Base-by-base conservation (phyloP, 2,888 invertebrate genomes). In the Erpobdella octoculata region DNA sequence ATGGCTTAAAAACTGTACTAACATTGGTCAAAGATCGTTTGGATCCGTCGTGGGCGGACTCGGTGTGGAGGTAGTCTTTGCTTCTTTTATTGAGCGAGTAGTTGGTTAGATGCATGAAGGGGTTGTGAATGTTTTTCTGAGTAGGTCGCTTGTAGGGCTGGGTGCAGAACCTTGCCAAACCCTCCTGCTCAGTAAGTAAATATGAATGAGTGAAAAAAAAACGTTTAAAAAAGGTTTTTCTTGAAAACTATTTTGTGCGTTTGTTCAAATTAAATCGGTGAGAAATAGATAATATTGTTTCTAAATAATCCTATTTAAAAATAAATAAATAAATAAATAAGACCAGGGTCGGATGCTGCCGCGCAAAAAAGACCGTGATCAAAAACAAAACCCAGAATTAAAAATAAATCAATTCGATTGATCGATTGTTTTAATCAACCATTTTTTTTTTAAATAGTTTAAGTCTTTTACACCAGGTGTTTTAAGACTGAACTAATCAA, bases 71-170 rank as follows among this genome's bases (percentile, higher is more conserved):
- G 75, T 85, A 86, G 12, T 80, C 78, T 25, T 78, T 77, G 76
- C 82, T 84, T 38, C 78, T 76, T 76, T 85, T 85, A 75, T 85
- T 85, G 67, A 85, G 78, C 1, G 85, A 85, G 76, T 86, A 86
- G 76, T 86, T 86, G 3, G 85, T 85, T 73, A 85, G 77, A 77
- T 85, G 85, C 79, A 85, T 83, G 77, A 79, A 86, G 0, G 82
- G 76, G 73, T 85, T 82, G 72, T 81, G 78, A 70, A 84, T 78
- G 76, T 85, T 85, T 72, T 79, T 80, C n/a, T 78, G 76, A 3
- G 81, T 82, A 9, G 85, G 85, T 38, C 77, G 77, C 73, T 81
- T 78, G 75, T 85, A 85, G 35, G 82, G 82, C 72, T 83, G 77
- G 0, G 85, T 85, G 71, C 85, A 85, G 77, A 85, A 85, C 31